Conservation (phyloP, 2,888 invertebrate species). For the Cantharis nigra region DNA sequence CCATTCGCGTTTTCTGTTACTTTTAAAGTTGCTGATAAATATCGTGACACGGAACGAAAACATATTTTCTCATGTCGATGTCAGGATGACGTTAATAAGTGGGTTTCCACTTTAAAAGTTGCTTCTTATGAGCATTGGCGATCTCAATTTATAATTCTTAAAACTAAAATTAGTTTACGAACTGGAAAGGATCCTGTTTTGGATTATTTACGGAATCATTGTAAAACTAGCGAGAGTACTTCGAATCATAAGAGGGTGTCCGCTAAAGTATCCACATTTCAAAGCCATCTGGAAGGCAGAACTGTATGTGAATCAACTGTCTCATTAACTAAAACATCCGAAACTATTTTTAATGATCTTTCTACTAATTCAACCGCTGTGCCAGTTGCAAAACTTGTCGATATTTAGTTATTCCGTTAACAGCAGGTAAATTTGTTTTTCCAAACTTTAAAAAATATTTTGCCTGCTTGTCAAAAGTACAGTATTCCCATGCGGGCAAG, state of each 20-base stretch:
- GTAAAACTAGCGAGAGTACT: constrained; percentile 30
- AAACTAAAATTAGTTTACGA: constrained; percentile 68
- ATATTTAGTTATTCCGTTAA: constrained; percentile 21
- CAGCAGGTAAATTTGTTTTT: background rate
- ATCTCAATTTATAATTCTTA: constrained; percentile 65
- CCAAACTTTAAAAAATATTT: background rate
- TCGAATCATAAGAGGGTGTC: constrained; percentile 35
- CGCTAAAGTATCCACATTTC: constrained; percentile 48
- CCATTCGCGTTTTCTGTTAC: constrained; percentile 76
- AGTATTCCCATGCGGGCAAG: background rate
- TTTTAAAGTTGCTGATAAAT: constrained; percentile 66
- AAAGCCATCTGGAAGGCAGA: constrained; percentile 44
- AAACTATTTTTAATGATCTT: constrained; percentile 7
- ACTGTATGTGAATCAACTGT: background rate
- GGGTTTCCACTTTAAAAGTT: constrained; percentile 69
- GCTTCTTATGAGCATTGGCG: constrained; percentile 76
- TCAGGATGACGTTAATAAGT: constrained; percentile 71
- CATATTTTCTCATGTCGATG: constrained; percentile 74
- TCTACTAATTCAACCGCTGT: constrained; percentile 5
- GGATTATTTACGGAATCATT: constrained; percentile 48
- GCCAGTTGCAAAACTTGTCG: constrained; percentile 28
- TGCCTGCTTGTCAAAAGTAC: background rate
- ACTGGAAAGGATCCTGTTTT: constrained; percentile 65
- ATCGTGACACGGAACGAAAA: constrained; percentile 55
- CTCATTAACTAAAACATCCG: background rate